phyloP scores from a whole-genome alignment of 2,888 invertebrate species.

The Drosophila hamatofila region DNA sequence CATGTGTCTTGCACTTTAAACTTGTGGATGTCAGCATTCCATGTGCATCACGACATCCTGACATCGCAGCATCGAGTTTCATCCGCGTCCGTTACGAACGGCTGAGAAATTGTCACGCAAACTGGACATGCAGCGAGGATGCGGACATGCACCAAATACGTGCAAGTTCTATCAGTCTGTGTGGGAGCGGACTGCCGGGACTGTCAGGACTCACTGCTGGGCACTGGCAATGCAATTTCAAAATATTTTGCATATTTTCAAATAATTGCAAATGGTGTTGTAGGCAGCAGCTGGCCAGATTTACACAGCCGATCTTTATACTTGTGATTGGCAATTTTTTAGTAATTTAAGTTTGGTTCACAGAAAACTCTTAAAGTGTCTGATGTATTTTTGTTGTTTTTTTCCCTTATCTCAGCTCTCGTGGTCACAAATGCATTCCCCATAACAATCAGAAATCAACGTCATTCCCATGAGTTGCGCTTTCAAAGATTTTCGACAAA shows the following conservation, averaged over 20 bases:
- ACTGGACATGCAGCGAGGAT: constrained; percentile 41
- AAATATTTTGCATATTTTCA: constrained; percentile 62
- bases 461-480: constrained; percentile 49
- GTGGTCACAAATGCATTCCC: constrained; percentile 10
- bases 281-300: constrained; percentile 24
- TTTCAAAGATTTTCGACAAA: constrained; percentile 37
- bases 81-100: not conserved
- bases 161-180: constrained; percentile 3
- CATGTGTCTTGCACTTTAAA: constrained; percentile 4
- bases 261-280: constrained; percentile 58
- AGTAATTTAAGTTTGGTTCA: constrained; percentile 8
- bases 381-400: not conserved
- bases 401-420: not conserved
- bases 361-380: not conserved
- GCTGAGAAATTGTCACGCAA: constrained; percentile 50
- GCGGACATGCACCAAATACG: constrained; percentile 30
- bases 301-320: constrained; percentile 21
- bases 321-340: constrained; percentile 2
- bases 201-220: constrained; percentile 19
- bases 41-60: constrained; percentile 5
- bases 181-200: not conserved
- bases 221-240: constrained; percentile 64
- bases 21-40: constrained; percentile 23
- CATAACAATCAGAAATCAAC: constrained; percentile 63
- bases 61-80: constrained; percentile 29